Base-by-base conservation (phyloP, 2,888 invertebrate genomes). In the Tenthredo amoena region DNA sequence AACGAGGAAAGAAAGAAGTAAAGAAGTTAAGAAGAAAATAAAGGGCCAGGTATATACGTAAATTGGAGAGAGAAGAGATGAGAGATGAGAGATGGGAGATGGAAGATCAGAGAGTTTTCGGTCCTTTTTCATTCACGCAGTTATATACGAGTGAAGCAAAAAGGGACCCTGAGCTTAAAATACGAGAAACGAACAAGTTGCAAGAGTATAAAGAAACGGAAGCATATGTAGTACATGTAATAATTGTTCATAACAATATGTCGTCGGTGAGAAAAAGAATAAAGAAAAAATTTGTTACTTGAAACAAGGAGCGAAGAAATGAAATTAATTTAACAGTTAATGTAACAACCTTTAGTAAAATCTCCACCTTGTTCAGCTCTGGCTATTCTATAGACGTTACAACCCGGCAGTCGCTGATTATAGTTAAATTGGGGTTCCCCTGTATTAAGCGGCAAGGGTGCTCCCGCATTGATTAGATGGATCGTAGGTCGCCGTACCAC, bases 401-500 rank as follows among this genome's bases (percentile, higher is more conserved):
- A 43, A 77, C 12, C 21, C 26, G 55, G 40, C 18, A 77, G 77
- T 31, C 18, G 50, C 9, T 77, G 77, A 77, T 50, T 77, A 55
- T 77, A 77, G 77, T 77, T 34, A 77, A 77, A 77, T 77, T 77
- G 55, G 34, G 77, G 55, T 77, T 26, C 31, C 31, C 31, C 50
- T 55, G 31, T 40, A 37, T 77, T 55, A 77, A 77, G 34, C 50
- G 55, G 26, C 26, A 15, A 43, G 47, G 77, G 50, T 5, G 55
- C 55, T 55, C 34, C 18, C 10, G 77, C 50, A 55, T 77, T 77
- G 77, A 77, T 77, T 55, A 77, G 50, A 77, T 10, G 55, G 77
- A 77, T 77, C 50, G 47, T 15, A 47, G 50, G 55, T 34, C 77
- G 31, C 31, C n/a, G 6, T 18, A n/a, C 37, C 81, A 62, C 37